Evolutionary conservation across 2,797 vertebrate genomes (phyloP).

Genomic region (Hypotaenidia okinawae): DNA sequence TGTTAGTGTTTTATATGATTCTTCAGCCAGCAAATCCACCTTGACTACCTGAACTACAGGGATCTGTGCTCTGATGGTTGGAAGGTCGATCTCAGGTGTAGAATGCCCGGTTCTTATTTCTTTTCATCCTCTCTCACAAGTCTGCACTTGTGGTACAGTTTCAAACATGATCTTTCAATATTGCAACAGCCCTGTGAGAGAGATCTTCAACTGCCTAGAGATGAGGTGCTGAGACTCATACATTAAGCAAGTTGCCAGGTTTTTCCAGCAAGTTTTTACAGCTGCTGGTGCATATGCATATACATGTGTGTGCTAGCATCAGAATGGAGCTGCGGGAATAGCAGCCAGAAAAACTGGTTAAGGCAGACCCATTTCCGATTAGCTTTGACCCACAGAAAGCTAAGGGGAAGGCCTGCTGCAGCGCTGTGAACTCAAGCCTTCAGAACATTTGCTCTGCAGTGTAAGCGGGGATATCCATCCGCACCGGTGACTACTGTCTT

Average conservation of each 20-base stretch:
- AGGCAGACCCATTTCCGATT: not conserved
- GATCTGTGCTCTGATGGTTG: not conserved
- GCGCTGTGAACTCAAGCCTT: not conserved
- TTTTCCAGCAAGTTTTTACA: not conserved
- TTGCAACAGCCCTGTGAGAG: not conserved
- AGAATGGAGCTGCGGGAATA: not conserved
- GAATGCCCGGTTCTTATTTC: not conserved
- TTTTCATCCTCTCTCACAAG: not conserved
- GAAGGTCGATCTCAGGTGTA: not conserved
- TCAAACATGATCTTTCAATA: not conserved
- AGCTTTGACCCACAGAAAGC: not conserved
- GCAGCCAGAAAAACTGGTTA: slow-evolving; percentile 22
- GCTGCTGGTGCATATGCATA: not conserved
- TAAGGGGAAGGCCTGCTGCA: not conserved
- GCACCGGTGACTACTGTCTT: not conserved
- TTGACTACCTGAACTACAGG: not conserved
- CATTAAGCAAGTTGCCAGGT: slow-evolving; percentile 16
- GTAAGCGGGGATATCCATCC: not conserved
- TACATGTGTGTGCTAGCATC: not conserved
- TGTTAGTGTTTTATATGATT: not conserved
- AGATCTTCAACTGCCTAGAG: not conserved
- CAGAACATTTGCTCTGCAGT: not conserved
- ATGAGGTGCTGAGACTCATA: not conserved
- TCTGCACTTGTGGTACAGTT: not conserved
- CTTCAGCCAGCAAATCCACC: not conserved